Evolutionary conservation across 1,140 invertebrate species (phyloP).

Genomic region (Solenopsis invicta): DNA sequence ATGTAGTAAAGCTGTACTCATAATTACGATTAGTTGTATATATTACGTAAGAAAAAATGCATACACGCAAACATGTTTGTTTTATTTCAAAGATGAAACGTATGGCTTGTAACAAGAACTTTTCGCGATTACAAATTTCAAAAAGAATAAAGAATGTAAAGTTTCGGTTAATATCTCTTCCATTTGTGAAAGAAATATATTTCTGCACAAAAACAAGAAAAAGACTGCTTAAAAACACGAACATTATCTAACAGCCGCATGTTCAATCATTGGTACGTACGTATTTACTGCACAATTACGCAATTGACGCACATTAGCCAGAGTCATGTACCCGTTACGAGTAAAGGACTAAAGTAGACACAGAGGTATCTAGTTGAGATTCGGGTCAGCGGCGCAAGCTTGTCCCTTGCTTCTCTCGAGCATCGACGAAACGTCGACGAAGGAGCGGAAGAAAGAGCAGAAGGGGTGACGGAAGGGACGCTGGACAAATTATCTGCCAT

Average conservation of each 20-base stretch:
- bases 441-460: conserved; percentile 38
- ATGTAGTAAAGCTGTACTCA: background rate
- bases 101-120: too few relatives aligned
- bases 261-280: background rate
- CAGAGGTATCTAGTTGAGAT: conserved; percentile 81
- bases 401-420: conserved; percentile 53
- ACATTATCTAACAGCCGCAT: background rate
- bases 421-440: conserved; percentile 47
- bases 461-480: conserved; percentile 61
- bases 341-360: conserved; percentile 72
- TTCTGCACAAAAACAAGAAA: background rate
- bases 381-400: conserved; percentile 81
- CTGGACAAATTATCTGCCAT: conserved; percentile 83
- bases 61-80: background rate
- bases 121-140: background rate
- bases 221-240: background rate
- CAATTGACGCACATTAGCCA: conserved; percentile 3
- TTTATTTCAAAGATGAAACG: background rate
- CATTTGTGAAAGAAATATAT: background rate
- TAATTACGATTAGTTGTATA: background rate
- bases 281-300: conserved; percentile 16
- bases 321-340: background rate
- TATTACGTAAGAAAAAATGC: background rate
- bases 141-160: background rate
- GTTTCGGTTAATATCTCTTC: background rate